Evolutionary conservation across 2,888 invertebrate genomes (phyloP), one percentile per base, ranked within the genome.

Genomic region (Muscina levida): DNA sequence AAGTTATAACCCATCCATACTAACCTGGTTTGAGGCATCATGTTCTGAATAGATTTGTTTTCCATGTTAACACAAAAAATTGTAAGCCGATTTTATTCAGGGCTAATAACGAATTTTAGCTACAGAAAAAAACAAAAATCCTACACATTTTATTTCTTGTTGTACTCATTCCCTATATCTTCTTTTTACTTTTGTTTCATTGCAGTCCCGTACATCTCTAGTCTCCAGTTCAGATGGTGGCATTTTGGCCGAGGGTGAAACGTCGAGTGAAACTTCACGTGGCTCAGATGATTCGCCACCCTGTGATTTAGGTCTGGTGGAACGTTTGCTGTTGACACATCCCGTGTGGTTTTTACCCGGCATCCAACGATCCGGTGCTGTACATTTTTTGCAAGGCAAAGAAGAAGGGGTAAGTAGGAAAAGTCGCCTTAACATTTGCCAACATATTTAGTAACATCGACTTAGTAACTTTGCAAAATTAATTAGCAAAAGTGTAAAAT

Each of bases 311-410:
- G 95, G 95, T 22, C 91, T 97, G 83, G 92, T 97, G 87, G 98
- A 98, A 90, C 93, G 97, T 83, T 93, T 98, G 85, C 94, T 97
- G 88, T 93, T 97, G 84, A 96, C 97, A 39, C 97, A 98, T 91
- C 97, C 97, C 53, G 96, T 98, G 86, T 98, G 98, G 98, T 98
- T 97, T 91, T 92, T 98, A 82, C 97, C 97, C 0, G 97, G 97
- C 46, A 96, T 98, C 70, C 97, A 97, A 88, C 93, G 98, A 83
- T 96, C 97, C 72, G 98, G 97, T 4, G 97, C 97, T 26, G 96
- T 97, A 85, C 98, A 98, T 91, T 93, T 98, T 85, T 93, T 98
- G 65, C 97, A 98, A 91, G 96, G 97, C 87, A 96, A 97, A 90
- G 96, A 97, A 88, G 95, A 97, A 89, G 98, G 98, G 91, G 96